Conservation (phyloP, 2,888 invertebrate genomes). For the Sturmia bella region DNA sequence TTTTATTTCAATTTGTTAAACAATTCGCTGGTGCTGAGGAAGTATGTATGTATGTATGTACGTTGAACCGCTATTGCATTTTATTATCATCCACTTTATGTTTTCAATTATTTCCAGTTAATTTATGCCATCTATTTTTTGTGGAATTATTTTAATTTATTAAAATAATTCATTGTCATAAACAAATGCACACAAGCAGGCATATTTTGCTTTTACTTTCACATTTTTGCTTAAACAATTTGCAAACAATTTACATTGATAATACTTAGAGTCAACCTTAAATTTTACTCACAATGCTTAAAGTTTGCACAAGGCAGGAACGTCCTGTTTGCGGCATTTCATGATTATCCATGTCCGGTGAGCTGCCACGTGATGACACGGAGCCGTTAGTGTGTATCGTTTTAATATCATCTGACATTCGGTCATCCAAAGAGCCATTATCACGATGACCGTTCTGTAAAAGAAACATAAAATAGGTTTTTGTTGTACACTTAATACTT, state of each 20-base stretch:
- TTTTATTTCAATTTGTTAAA: slow-evolving; percentile 67
- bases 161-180: slow-evolving; percentile 64
- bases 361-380: slow-evolving; percentile 80
- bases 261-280: neutral
- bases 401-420: slow-evolving; percentile 79
- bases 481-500: neutral
- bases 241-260: neutral
- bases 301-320: slow-evolving; percentile 80
- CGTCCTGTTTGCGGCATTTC: slow-evolving; percentile 72
- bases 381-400: slow-evolving; percentile 76
- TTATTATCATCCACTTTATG: slow-evolving; percentile 66
- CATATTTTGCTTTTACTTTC: neutral
- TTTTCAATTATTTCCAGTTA: slow-evolving; percentile 69
- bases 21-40: slow-evolving; percentile 55
- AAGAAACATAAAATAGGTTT: neutral
- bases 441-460: slow-evolving; percentile 78
- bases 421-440: slow-evolving; percentile 79
- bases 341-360: slow-evolving; percentile 78
- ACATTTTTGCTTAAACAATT: slow-evolving; percentile 2
- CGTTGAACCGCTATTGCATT: slow-evolving; percentile 49
- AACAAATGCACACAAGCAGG: neutral
- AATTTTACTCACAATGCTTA: slow-evolving; percentile 81
- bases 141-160: slow-evolving; percentile 64
- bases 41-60: too few species aligned
- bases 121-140: slow-evolving; percentile 65